Percentiles rank a stretch among this genome's conserved stretches.
Conservation (phyloP, 2,888 invertebrate genomes). For the Drosophila monieri region DNA sequence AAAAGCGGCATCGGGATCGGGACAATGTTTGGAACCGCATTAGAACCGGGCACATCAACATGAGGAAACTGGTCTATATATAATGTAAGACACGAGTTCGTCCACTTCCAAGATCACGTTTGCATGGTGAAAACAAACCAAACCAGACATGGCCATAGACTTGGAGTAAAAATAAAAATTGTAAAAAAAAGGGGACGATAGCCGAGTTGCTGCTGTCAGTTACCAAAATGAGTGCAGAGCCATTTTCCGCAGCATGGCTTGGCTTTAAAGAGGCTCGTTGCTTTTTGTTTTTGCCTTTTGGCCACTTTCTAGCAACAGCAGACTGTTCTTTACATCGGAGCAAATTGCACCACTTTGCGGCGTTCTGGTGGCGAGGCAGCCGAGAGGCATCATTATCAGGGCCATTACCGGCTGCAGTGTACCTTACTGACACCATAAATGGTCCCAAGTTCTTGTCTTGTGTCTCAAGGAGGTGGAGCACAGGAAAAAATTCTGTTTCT, state of each 20-base stretch:
- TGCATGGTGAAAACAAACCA: conserved; percentile 58
- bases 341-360: conserved; percentile 78
- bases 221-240: conserved; percentile 80
- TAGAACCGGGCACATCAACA: conserved; percentile 59
- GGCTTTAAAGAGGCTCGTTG: conserved; percentile 30
- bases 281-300: conserved; percentile 59
- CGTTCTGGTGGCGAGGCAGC: conserved; percentile 52
- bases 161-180: neutral
- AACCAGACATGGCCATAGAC: conserved; percentile 49
- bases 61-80: conserved; percentile 62
- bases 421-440: conserved; percentile 79
- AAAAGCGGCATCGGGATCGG: conserved; percentile 1
- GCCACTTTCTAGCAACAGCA: conserved; percentile 71
- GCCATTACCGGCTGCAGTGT: conserved; percentile 75
- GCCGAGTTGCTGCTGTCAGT: conserved; percentile 56
- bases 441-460: conserved; percentile 41
- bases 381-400: conserved; percentile 71
- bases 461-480: neutral
- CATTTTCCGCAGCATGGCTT: conserved; percentile 74
- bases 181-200: conserved; percentile 50
- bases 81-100: conserved; percentile 60
- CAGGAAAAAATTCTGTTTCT: neutral
- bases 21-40: conserved; percentile 31
- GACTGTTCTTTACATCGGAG: conserved; percentile 51
- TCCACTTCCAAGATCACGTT: conserved; percentile 48